Conservation (phyloP, 2,113 vertebrate species). For the Hystrix cristata region DNA sequence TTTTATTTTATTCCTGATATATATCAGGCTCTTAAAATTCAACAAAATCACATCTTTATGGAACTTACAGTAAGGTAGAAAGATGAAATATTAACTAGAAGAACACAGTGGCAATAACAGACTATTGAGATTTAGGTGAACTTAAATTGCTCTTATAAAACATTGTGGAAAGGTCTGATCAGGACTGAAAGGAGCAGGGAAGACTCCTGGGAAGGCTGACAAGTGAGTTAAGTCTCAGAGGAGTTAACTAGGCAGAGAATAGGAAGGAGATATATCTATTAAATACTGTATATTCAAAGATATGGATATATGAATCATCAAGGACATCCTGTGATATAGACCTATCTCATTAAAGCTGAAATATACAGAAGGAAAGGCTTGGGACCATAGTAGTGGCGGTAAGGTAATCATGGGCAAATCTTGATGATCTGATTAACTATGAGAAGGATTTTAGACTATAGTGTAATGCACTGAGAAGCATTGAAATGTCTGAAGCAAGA, state of each 20-base stretch:
- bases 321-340: background rate
- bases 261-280: background rate
- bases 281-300: background rate
- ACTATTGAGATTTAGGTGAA: background rate
- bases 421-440: background rate
- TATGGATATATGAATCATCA: background rate
- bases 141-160: constrained; percentile 12
- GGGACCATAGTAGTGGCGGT: background rate
- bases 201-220: background rate
- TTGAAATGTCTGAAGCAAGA: background rate
- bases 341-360: background rate
- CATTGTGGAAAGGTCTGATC: background rate
- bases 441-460: background rate
- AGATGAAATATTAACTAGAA: constrained; percentile 6
- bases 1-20: background rate
- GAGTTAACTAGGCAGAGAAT: background rate
- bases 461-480: background rate
- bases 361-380: background rate
- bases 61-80: background rate
- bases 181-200: background rate
- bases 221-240: background rate
- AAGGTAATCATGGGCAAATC: background rate
- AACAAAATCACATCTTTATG: constrained; percentile 3
- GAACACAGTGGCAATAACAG: background rate
- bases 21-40: background rate